Percentiles rank a stretch among this genome's conserved stretches.
phyloP scores from a whole-genome alignment of 2,113 vertebrate species.

The Agapornis roseicollis region DNA sequence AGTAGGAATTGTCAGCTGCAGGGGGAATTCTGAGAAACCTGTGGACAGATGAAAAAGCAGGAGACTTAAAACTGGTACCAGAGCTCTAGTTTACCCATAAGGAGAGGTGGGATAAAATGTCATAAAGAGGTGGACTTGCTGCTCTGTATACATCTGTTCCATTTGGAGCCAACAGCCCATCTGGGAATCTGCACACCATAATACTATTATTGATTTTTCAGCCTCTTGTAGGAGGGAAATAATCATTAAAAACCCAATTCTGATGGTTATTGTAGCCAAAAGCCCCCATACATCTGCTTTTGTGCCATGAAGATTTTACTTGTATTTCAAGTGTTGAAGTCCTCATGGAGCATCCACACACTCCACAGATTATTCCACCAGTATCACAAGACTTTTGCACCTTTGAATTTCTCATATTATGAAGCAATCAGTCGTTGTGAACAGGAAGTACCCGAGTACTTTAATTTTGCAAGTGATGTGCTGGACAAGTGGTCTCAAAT shows the following conservation, averaged over 20 bases:
- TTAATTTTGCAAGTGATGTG: constrained; percentile 81
- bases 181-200: neutral
- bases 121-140: neutral
- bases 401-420: constrained; percentile 72
- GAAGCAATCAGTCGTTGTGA: constrained; percentile 69
- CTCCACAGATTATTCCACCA: neutral
- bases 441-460: constrained; percentile 60
- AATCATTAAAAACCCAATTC: neutral
- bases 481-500: constrained; percentile 77
- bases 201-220: neutral
- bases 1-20: neutral
- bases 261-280: neutral
- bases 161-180: neutral
- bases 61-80: neutral
- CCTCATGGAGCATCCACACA: neutral
- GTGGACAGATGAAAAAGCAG: neutral
- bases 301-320: constrained; percentile 41
- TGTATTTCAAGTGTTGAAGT: neutral
- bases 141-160: neutral
- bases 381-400: neutral
- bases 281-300: neutral
- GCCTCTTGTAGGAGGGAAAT: neutral
- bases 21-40: neutral
- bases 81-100: neutral
- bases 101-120: neutral